Percentiles rank a stretch among this genome's conserved stretches.
Conservation (phyloP, 2,113 vertebrate genomes). For the Sitta europaea region DNA sequence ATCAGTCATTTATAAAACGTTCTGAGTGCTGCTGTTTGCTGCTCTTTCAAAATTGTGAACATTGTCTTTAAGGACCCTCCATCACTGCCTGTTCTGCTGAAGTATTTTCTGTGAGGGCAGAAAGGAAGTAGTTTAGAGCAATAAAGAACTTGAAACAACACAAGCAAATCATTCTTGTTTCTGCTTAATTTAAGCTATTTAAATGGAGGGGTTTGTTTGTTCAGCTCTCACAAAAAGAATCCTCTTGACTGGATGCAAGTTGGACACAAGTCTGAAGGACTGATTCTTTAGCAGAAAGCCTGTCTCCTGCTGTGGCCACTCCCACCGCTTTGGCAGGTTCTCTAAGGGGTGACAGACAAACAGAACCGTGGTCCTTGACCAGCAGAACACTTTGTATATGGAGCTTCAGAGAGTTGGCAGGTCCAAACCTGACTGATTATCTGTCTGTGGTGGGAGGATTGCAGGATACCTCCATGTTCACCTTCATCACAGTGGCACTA, state of each 20-base stretch:
- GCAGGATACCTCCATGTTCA: rapidly evolving
- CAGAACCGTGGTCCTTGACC: background rate
- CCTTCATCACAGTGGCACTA: background rate
- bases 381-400: rapidly evolving
- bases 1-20: conserved; percentile 48
- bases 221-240: background rate
- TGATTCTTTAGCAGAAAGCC: background rate
- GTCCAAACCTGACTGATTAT: background rate
- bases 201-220: background rate
- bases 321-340: background rate
- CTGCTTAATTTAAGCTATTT: background rate
- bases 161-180: background rate
- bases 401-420: background rate
- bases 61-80: conserved; percentile 14
- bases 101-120: background rate
- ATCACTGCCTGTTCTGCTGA: conserved; percentile 14
- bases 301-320: background rate
- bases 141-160: background rate
- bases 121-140: conserved; percentile 25
- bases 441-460: too few species aligned
- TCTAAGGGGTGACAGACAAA: background rate
- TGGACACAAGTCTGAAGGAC: background rate
- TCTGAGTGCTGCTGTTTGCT: conserved; percentile 8
- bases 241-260: background rate
- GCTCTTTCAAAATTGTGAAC: conserved; percentile 7